Evolutionary conservation across 2,113 vertebrate species (phyloP), one percentile per base, ranked within the genome.

Genomic region (Crotophaga sulcirostris): DNA sequence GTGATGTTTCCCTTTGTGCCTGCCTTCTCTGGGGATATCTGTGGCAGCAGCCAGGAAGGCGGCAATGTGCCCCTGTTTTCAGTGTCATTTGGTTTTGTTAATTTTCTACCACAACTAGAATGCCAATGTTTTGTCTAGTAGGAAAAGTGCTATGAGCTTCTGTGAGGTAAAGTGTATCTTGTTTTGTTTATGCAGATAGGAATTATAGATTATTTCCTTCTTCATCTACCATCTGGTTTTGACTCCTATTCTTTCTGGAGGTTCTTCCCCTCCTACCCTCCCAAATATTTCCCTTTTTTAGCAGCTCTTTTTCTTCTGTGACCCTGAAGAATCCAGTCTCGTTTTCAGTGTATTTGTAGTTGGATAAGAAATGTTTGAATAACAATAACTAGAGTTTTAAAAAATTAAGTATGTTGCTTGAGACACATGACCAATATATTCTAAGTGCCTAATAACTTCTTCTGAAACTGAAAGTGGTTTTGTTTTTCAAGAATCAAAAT

Each of bases 141-240:
- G 45, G 58, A 84, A 88, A 81, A 87, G 83, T 91, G 66, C 18
- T 63, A 14, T 44, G 55, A 93, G 49, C 73, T 90, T 89, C 89
- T 97, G 59, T 44, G 56, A 94, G 66, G 72, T 84, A 84, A 96
- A 84, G 15, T 70, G 84, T 91, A 82, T 89, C 73, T 63, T 91
- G 14, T 67, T 90, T 96, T 87, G 82, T 81, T 86, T 89, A 78
- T 92, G 38, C 31, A 88, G 76, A 84, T 82, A 93, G 47, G 21
- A 69, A 89, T 92, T 91, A 67, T 36, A 34, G 31, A 66, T 94
- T 92, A 66, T 94, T 95, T 94, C 33, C 18, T 87, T 26, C 68
- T 92, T 77, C 90, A 86, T 75, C 90, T 93, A 67, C 44, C 74
- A 59, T 87, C 87, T 96, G 64, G 86, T 89, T 73, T 66, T 90